A percentile compares a stretch with the other conserved stretches of the same genome.
These are phyloP conservation scores for Anolis carolinensis DNA, from an alignment of 2,113 vertebrate genomes.

Conservation along the genomic window DNA sequence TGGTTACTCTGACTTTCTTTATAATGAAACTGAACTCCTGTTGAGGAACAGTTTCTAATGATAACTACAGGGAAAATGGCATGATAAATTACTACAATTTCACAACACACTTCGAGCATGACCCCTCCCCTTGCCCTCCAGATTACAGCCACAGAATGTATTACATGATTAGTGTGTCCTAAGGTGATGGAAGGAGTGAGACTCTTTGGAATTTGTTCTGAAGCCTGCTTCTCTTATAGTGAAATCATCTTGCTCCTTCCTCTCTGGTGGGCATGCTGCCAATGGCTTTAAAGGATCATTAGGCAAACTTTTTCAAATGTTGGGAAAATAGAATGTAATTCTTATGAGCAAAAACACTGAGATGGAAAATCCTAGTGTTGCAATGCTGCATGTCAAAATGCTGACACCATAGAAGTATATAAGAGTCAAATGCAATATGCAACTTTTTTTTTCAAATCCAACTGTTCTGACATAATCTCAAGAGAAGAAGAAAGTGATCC, in stretches of 20 bases:
- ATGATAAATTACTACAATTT: slow-evolving; percentile 18
- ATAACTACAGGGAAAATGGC: background rate
- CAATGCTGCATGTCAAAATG: slow-evolving; percentile 14
- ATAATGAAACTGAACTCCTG: background rate
- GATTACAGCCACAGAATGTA: background rate
- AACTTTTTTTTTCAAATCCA: slow-evolving; percentile 18
- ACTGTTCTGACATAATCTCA: background rate
- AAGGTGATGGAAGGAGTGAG: background rate
- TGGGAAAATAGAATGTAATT: slow-evolving; percentile 34
- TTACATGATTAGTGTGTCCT: background rate
- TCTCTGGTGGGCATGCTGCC: background rate
- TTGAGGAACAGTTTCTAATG: background rate
- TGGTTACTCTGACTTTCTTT: background rate
- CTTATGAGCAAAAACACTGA: slow-evolving; percentile 9
- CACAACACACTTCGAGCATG: background rate
- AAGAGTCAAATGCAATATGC: background rate
- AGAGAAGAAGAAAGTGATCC: background rate
- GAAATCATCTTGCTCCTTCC: background rate
- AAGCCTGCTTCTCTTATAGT: background rate
- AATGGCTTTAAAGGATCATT: slow-evolving; percentile 50
- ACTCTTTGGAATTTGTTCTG: slow-evolving; percentile 2
- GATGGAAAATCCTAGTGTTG: background rate
- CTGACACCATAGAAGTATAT: background rate
- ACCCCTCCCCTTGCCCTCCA: background rate
- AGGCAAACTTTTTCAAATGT: slow-evolving; percentile 37